These are phyloP conservation scores for Boloria selene DNA, from an alignment of 2,888 invertebrate species.

Conservation along the genomic window DNA sequence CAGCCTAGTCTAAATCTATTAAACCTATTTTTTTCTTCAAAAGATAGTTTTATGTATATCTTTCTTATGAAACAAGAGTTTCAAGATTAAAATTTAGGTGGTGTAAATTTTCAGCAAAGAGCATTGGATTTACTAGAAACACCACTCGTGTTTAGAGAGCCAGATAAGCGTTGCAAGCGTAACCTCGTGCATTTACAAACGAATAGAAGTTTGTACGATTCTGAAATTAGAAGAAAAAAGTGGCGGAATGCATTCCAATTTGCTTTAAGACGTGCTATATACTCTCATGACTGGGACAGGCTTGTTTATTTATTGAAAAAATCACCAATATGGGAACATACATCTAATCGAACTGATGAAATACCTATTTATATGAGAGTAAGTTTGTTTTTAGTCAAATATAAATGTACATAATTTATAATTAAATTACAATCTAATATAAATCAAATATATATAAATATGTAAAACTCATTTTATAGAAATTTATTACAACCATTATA, in stretches of 20 bases:
- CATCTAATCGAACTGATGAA: slow-evolving; percentile 38
- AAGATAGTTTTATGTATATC: background rate
- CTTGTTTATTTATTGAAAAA: slow-evolving; percentile 62
- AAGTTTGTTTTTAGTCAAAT: slow-evolving; percentile 41
- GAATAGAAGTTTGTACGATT: slow-evolving; percentile 39
- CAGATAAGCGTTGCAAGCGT: slow-evolving; percentile 51
- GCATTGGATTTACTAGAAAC: slow-evolving; percentile 52
- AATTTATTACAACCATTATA: background rate
- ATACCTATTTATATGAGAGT: slow-evolving; percentile 58
- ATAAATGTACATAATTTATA: too few relatives aligned
- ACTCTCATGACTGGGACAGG: slow-evolving; percentile 70
- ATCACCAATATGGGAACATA: slow-evolving; percentile 60
- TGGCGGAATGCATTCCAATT: slow-evolving; percentile 48
- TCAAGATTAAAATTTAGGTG: too few relatives aligned
- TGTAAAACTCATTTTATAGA: too few relatives aligned
- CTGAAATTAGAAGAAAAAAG: slow-evolving; percentile 26
- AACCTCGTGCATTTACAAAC: slow-evolving; percentile 55
- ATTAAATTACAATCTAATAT: too few relatives aligned
- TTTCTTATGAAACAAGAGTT: background rate
- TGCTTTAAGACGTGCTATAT: slow-evolving; percentile 58
- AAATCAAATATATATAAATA: too few relatives aligned
- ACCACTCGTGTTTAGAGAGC: slow-evolving; percentile 28
- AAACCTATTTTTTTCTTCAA: too few relatives aligned
- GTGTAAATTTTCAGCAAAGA: slow-evolving; percentile 50
- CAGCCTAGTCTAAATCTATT: too few relatives aligned